Base-by-base conservation (phyloP, 2,113 vertebrate species). In the Tauraco erythrolophus region DNA sequence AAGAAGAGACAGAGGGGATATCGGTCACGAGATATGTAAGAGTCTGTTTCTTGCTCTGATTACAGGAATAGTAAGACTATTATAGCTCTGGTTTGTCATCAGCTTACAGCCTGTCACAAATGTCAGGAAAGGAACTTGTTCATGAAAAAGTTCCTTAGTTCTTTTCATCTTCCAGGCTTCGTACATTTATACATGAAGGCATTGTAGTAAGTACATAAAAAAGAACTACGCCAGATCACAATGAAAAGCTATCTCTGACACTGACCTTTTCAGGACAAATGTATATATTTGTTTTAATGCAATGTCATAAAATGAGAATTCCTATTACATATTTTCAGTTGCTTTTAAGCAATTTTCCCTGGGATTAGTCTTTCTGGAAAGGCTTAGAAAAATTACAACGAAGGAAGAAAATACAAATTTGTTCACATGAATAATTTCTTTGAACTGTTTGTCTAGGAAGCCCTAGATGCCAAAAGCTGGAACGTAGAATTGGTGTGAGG, bases 81-180 rank as follows among this genome's bases (percentile, higher is more conserved):
- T 54, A 64, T 11, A 75, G 35, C n/a, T 45, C 17, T 8, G 2
- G 3, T 58, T 87, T 89, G 23, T 66, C 43, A 75, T 14, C 39
- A 48, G 14, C 4, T 74, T 68, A 58, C 25, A 66, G 23, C 3
- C 28, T 68, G 19, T 84, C 48, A 78, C 24, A 76, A 88, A 76
- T 43, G n/a, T 39, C 43, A 71, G 39, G 35, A 86, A 92, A 82
- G 3, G 72, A n/a, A 33, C 15, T 66, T 54, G 16, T 25, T 62
- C 11, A 24, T 58, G 10, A 80, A 61, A 57, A 80, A 45, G 6
- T 91, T 84, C 37, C 28, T 81, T 70, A 75, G 43, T 30, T 87
- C 51, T 68, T 93, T 70, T 56, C 8, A 85, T 83, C 62, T 94
- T 93, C 39, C 39, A 57, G 23, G 9, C 45, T 94, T 82, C 76